A percentile compares a stretch with the other conserved stretches of the same genome.
These are phyloP conservation scores for Habrosyne pyritoides DNA, from an alignment of 2,888 invertebrate genomes.

Conservation along the genomic window DNA sequence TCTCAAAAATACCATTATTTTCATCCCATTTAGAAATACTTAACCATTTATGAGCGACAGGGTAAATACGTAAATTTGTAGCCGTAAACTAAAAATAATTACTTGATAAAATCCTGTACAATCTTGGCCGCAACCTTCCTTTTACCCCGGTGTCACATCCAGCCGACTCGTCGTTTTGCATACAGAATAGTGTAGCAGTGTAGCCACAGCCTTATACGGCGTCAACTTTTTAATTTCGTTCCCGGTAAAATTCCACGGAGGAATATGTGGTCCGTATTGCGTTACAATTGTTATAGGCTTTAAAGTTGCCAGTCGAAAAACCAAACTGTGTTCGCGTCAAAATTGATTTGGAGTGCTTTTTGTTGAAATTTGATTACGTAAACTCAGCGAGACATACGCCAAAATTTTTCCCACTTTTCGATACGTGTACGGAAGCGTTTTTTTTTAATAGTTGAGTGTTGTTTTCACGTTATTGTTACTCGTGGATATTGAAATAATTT, in stretches of 20 bases:
- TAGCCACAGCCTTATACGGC: slow-evolving; percentile 39
- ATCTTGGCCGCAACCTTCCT: neutral
- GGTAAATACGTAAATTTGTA: too few species aligned
- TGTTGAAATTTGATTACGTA: slow-evolving; percentile 18
- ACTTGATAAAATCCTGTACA: neutral
- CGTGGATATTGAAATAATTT: neutral
- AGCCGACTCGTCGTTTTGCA: slow-evolving; percentile 12
- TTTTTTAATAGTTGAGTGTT: neutral
- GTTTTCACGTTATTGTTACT: neutral
- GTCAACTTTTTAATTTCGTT: slow-evolving; percentile 61
- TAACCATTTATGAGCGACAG: too few species aligned
- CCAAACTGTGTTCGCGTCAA: slow-evolving; percentile 21
- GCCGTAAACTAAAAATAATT: neutral
- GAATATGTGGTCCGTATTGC: slow-evolving; percentile 35
- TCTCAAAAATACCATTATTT: too few species aligned
- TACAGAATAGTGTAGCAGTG: slow-evolving; percentile 12
- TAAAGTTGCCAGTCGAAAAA: slow-evolving; percentile 20
- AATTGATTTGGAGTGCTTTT: slow-evolving; percentile 23
- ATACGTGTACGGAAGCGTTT: neutral
- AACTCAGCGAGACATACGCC: neutral
- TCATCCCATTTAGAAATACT: too few species aligned
- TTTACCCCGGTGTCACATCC: neutral
- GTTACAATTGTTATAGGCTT: slow-evolving; percentile 36
- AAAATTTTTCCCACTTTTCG: neutral
- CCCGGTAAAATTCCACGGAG: slow-evolving; percentile 32